Evolutionary conservation across 1,140 invertebrate species (phyloP).

Genomic region (Megalopta genalis): DNA sequence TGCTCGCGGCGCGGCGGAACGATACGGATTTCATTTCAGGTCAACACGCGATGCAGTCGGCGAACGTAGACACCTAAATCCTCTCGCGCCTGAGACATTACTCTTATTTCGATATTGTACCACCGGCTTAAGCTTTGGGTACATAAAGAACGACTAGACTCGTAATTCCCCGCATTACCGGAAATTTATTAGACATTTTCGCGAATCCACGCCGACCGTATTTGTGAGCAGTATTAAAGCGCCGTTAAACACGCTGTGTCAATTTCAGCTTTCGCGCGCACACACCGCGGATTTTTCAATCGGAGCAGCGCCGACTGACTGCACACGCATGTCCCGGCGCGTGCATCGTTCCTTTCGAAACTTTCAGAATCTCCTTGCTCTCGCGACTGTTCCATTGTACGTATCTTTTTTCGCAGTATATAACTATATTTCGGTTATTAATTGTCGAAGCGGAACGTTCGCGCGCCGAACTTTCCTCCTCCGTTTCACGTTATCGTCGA

Average conservation of each 20-base stretch:
- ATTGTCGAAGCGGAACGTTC: too few relatives aligned
- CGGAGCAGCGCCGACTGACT: background rate
- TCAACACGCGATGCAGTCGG: background rate
- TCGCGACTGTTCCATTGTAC: too few relatives aligned
- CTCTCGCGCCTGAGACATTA: background rate
- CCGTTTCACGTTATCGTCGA: too few relatives aligned
- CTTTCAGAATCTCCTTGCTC: too few relatives aligned
- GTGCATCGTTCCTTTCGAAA: too few relatives aligned
- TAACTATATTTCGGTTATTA: too few relatives aligned
- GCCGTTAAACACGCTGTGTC: background rate
- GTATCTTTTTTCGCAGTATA: too few relatives aligned
- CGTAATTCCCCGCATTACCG: constrained; percentile 29
- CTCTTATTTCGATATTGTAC: background rate
- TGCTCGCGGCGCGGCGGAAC: too few relatives aligned
- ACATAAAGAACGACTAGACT: constrained; percentile 33
- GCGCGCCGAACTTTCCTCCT: too few relatives aligned
- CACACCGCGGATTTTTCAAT: background rate
- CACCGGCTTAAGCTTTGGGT: constrained; percentile 6
- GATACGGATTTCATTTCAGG: background rate
- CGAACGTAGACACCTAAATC: constrained; percentile 14
- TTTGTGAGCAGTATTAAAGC: background rate
- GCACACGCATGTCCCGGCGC: too few relatives aligned
- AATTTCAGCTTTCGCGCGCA: background rate
- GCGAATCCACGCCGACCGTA: background rate
- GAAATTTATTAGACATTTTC: constrained; percentile 35